Evolutionary conservation across 1,140 invertebrate species (phyloP), one percentile per base, ranked within the genome.

Genomic region (Trachymyrmex septentrionalis): DNA sequence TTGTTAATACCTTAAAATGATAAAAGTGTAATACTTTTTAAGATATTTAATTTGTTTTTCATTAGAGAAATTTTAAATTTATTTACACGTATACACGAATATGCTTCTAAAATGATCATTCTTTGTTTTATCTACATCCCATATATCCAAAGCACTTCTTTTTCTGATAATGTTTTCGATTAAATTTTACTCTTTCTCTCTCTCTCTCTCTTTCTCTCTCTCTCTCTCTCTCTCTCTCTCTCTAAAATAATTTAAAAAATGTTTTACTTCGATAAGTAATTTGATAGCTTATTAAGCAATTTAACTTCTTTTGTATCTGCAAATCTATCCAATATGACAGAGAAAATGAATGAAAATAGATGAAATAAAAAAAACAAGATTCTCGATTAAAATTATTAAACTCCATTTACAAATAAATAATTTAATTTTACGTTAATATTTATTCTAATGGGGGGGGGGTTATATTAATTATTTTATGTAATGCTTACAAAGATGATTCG

Each of bases 281-380:
- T 69, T 57, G 16, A 81, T 21, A 44, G n/a, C 9, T 57, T n/a
- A 21, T 44, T 48, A 38, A 48, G 12, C n/a, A 14, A 69, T 50
- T 69, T 50, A 9, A 57, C 16, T 69, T 81, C 19, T 38, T 30
- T 81, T 81, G 6, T 38, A 57, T 55, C 48, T 16, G 6, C 34
- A 3, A 14, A 7, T 21, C 10, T 38, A 24, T 80, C 48, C 67
- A 24, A 77, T 63, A 34, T 64, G 16, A 81, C 21, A 38, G 48
- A 71, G 27, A 57, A 67, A 10, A 81, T 27, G 50, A 81, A 24
- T 81, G 16, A 59, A 53, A 64, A 64, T 44, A 64, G 10, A 50
- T 27, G 21, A 78, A 30, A 12, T 78, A 7, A 57, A 48, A 78
- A 78, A 30, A 64, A 50, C 19, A 78, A 66, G 10, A 10, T 69